These are phyloP conservation scores for Camponotus pennsylvanicus DNA, from an alignment of 1,140 invertebrate species.

Conservation along the genomic window DNA sequence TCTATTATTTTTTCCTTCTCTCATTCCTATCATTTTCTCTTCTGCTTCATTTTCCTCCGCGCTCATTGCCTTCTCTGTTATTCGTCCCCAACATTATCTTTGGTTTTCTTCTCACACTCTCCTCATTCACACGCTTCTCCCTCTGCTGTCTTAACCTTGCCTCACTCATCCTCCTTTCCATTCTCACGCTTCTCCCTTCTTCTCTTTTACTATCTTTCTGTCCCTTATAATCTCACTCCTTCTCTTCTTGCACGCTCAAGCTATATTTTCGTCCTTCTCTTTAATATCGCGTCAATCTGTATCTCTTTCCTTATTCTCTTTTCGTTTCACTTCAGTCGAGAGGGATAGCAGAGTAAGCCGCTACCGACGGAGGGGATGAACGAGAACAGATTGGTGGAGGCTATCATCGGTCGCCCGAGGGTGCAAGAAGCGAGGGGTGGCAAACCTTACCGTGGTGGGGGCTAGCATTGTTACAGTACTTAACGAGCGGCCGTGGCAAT, in stretches of 20 bases:
- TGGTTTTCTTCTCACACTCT: constrained; percentile 46
- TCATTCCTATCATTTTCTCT: not conserved
- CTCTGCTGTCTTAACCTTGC: constrained; percentile 21
- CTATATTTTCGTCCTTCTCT: not conserved
- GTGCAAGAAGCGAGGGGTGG: constrained; percentile 36
- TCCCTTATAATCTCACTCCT: constrained; percentile 33
- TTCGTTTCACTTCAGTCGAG: constrained; percentile 42
- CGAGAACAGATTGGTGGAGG: constrained; percentile 62
- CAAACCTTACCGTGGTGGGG: constrained; percentile 62
- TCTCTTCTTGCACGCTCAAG: constrained; percentile 38
- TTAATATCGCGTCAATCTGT: constrained; percentile 20
- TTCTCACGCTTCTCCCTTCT: constrained; percentile 47
- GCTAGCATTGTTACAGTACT: constrained; percentile 74
- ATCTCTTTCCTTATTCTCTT: constrained; percentile 29
- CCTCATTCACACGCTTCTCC: constrained; percentile 46
- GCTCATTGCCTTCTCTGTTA: not conserved
- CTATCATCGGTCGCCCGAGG: constrained; percentile 46
- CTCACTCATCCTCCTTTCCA: constrained; percentile 9
- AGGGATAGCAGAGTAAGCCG: constrained; percentile 42
- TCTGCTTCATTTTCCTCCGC: not conserved
- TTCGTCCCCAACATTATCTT: constrained; percentile 16
- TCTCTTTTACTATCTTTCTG: constrained; percentile 5
- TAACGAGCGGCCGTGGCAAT: constrained; percentile 77
- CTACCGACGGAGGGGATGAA: constrained; percentile 38
- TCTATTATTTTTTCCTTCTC: not conserved